phyloP scores from a whole-genome alignment of 2,797 vertebrate species.

The Lacerta bilineata region DNA sequence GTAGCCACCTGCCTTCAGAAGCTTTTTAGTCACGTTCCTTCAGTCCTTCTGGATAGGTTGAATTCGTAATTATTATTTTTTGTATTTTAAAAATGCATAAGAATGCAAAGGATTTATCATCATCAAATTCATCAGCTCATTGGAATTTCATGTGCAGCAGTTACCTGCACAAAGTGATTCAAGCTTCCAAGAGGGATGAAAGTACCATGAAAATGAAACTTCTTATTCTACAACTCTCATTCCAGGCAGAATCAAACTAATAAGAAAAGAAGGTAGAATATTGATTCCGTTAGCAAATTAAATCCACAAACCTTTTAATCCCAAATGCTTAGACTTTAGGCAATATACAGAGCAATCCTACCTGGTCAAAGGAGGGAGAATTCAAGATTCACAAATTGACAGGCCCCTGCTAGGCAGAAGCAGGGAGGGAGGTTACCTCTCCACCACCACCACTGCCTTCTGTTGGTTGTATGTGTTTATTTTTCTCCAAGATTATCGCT shows the following conservation, averaged over 20 bases:
- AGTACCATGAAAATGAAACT: slow-evolving; percentile 3
- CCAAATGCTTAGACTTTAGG: background rate
- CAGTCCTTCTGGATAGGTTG: no score
- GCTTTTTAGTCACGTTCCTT: no score
- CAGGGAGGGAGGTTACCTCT: no score
- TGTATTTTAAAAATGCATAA: background rate
- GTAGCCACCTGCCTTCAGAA: background rate
- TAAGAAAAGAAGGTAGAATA: background rate
- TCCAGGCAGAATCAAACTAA: slow-evolving; percentile 8
- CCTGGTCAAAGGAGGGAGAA: no score
- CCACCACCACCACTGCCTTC: no score
- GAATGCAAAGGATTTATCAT: background rate
- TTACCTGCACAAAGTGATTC: background rate
- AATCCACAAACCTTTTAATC: background rate
- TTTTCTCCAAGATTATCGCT: no score
- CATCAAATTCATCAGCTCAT: background rate
- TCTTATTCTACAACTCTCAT: slow-evolving; percentile 13
- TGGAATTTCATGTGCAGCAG: background rate
- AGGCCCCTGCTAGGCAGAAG: no score
- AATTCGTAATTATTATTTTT: background rate
- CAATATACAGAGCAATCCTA: background rate
- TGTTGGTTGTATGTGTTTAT: no score
- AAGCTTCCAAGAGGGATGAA: slow-evolving; percentile 3
- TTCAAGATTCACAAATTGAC: no score
- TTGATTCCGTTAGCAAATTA: slow-evolving; percentile 14